These are phyloP conservation scores for Chromobotia macracanthus DNA, from an alignment of 2,797 vertebrate species.

Conservation along the genomic window DNA sequence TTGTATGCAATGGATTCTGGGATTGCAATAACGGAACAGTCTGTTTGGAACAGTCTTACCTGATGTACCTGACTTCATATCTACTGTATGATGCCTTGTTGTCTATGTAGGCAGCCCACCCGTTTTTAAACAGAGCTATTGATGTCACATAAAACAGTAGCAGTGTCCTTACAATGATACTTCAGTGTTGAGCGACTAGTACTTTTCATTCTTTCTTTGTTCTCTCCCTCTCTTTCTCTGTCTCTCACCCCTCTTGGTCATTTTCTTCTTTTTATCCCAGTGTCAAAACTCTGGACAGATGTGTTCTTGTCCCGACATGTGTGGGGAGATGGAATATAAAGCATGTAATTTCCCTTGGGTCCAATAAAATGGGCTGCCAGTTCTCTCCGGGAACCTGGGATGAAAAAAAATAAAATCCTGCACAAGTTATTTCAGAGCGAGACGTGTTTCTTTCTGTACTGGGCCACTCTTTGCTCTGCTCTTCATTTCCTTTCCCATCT, in stretches of 20 bases:
- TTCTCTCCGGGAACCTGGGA: slow-evolving; percentile 40
- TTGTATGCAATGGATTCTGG: too few relatives aligned
- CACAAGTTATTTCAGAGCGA: slow-evolving; percentile 46
- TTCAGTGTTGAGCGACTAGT: background rate
- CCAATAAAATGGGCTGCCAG: slow-evolving; percentile 57
- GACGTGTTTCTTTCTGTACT: slow-evolving; percentile 29
- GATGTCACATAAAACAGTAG: slow-evolving; percentile 12
- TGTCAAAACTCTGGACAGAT: slow-evolving; percentile 42
- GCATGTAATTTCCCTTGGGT: slow-evolving; percentile 60
- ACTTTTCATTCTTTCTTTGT: background rate
- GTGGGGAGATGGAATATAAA: slow-evolving; percentile 56
- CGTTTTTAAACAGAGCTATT: slow-evolving; percentile 35
- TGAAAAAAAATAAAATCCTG: slow-evolving; percentile 43
- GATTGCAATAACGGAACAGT: too few relatives aligned
- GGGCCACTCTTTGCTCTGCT: background rate
- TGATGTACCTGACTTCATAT: background rate
- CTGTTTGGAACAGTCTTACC: background rate
- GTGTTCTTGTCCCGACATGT: slow-evolving; percentile 47
- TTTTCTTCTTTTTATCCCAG: slow-evolving; percentile 16
- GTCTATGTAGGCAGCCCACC: slow-evolving; percentile 17
- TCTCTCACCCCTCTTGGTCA: background rate
- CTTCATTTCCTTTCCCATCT: background rate
- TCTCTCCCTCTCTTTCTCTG: background rate
- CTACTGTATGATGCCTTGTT: background rate
- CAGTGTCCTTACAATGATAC: background rate